These are phyloP conservation scores for Eupsilia transversa DNA, from an alignment of 2,888 invertebrate species.

Conservation along the genomic window DNA sequence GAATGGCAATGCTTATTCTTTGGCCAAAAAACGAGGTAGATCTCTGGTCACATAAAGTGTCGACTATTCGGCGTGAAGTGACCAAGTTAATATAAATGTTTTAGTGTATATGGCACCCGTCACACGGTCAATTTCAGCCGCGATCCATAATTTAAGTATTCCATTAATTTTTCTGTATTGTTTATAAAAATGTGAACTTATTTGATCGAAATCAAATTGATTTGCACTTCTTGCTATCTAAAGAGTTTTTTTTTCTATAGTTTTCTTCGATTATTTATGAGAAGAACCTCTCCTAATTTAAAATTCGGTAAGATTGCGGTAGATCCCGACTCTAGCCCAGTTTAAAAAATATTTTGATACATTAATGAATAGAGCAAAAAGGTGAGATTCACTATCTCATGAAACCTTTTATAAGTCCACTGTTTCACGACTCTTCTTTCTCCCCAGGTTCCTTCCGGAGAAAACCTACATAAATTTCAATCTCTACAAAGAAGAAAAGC, in stretches of 20 bases:
- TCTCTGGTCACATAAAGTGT: no score
- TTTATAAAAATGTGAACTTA: no score
- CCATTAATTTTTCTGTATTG: neutral
- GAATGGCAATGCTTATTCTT: no score
- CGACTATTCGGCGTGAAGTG: no score
- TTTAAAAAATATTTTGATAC: no score
- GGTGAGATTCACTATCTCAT: neutral
- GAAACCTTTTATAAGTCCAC: neutral
- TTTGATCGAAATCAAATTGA: no score
- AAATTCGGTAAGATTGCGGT: no score
- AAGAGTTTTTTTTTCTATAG: no score
- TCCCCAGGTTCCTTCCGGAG: slow-evolving; percentile 82
- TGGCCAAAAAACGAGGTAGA: no score
- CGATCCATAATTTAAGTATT: neutral
- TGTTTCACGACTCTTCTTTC: neutral
- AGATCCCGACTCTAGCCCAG: neutral
- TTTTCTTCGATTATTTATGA: no score
- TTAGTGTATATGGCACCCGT: neutral
- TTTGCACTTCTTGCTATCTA: no score
- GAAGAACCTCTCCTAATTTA: no score
- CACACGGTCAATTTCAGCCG: neutral
- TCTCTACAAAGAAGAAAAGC: slow-evolving; percentile 63
- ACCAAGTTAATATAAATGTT: neutral
- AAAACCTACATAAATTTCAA: slow-evolving; percentile 80
- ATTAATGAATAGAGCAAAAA: neutral